A percentile compares a stretch with the other conserved stretches of the same genome.
These are phyloP conservation scores for Autographa gamma DNA, from an alignment of 2,888 invertebrate species.

Conservation along the genomic window DNA sequence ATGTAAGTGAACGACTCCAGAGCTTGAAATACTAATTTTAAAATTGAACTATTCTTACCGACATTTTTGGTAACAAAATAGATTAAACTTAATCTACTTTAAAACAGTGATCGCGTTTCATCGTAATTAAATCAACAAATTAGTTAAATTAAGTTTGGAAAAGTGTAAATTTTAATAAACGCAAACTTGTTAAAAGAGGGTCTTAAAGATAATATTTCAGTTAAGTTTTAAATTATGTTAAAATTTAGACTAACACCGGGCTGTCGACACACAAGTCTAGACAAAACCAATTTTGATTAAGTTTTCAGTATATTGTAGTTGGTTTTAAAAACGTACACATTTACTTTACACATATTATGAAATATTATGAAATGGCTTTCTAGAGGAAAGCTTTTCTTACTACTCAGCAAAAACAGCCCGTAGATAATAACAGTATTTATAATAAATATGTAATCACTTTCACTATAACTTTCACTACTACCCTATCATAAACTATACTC, in stretches of 20 bases:
- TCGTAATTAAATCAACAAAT: conserved; percentile 3
- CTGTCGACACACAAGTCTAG: background rate
- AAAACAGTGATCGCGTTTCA: background rate
- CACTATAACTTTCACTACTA: too few species aligned
- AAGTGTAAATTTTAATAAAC: background rate
- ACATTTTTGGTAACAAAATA: background rate
- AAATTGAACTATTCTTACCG: background rate
- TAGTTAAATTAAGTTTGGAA: background rate
- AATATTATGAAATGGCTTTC: too few species aligned
- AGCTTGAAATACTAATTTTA: background rate
- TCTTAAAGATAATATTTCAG: conserved; percentile 1
- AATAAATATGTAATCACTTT: too few species aligned
- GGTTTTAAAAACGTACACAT: too few species aligned
- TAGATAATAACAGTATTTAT: too few species aligned
- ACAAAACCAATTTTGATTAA: background rate
- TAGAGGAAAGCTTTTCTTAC: too few species aligned
- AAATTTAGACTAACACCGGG: background rate
- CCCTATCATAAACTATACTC: too few species aligned
- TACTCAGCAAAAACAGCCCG: too few species aligned
- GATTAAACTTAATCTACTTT: background rate
- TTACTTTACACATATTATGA: too few species aligned
- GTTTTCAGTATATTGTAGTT: background rate
- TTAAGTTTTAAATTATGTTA: background rate
- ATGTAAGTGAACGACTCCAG: background rate
- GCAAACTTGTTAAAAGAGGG: background rate